phyloP scores from a whole-genome alignment of 2,888 invertebrate species.

The Eupelmus urozonus region DNA sequence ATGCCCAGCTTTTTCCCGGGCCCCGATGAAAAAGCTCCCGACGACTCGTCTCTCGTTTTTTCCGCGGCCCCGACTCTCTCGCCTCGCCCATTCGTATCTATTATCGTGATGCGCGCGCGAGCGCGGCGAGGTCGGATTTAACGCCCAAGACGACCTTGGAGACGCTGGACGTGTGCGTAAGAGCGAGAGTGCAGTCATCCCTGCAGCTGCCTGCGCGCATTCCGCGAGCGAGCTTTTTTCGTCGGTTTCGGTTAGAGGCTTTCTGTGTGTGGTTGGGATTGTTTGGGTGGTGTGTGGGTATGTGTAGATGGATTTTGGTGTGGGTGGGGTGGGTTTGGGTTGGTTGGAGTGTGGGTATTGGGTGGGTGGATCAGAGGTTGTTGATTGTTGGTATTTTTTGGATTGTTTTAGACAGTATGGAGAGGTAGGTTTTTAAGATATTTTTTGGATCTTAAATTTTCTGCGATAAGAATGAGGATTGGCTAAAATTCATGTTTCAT shows the following conservation, averaged over 20 bases:
- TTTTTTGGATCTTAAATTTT: too few species aligned
- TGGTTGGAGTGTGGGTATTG: too few species aligned
- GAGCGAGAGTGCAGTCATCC: slow-evolving; percentile 13
- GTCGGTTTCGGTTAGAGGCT: neutral
- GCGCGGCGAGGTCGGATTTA: slow-evolving; percentile 40
- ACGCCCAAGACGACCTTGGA: slow-evolving; percentile 52
- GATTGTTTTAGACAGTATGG: neutral
- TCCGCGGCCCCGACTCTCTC: neutral
- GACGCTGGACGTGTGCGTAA: neutral
- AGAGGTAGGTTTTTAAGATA: neutral
- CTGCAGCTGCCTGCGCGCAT: slow-evolving; percentile 3
- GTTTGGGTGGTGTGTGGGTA: too few species aligned
- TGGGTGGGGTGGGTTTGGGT: too few species aligned
- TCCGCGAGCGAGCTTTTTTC: neutral
- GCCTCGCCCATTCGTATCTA: slow-evolving; percentile 24
- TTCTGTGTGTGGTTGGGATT: too few species aligned
- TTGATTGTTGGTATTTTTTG: slow-evolving; percentile 5
- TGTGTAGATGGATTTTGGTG: too few species aligned
- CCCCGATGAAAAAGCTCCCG: neutral
- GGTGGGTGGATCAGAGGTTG: too few species aligned
- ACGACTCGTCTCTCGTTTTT: slow-evolving; percentile 20
- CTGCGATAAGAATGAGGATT: too few species aligned
- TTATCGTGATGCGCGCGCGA: slow-evolving; percentile 7
- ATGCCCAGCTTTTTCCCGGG: neutral
- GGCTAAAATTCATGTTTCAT: too few species aligned